These are phyloP conservation scores for Holocentrus rufus DNA, from an alignment of 2,797 vertebrate species.

Conservation along the genomic window DNA sequence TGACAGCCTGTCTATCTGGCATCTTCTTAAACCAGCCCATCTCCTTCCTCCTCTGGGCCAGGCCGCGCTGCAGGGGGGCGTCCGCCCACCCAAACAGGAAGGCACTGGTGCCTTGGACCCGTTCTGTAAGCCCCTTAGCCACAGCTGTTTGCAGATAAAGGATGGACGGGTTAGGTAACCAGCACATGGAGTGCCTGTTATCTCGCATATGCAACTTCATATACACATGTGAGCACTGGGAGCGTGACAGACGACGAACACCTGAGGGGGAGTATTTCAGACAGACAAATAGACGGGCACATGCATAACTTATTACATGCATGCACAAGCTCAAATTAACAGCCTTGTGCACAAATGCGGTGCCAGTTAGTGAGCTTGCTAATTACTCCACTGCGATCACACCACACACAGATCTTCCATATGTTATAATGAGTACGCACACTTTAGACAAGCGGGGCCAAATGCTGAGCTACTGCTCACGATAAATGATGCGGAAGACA, in stretches of 20 bases:
- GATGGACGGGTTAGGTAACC: constrained; percentile 17
- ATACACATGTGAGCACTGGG: constrained; percentile 1
- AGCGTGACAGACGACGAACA: constrained; percentile 47
- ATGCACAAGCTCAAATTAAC: constrained; percentile 19
- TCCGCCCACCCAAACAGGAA: constrained; percentile 87
- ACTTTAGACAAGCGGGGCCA: constrained; percentile 27
- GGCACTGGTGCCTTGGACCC: constrained; percentile 73
- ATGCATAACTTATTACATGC: constrained; percentile 18
- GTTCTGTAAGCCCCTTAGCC: constrained; percentile 74
- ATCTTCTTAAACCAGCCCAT: constrained; percentile 82
- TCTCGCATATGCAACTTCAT: constrained; percentile 15
- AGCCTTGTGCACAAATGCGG: background rate
- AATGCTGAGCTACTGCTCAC: constrained; percentile 41
- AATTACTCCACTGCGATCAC: constrained; percentile 43
- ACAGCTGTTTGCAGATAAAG: constrained; percentile 66
- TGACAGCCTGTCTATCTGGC: constrained; percentile 59
- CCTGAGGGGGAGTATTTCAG: constrained; percentile 31
- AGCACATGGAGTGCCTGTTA: background rate
- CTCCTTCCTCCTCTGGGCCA: constrained; percentile 83
- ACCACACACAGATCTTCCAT: constrained; percentile 34
- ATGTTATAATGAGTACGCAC: constrained; percentile 21
- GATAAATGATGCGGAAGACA: constrained; percentile 31
- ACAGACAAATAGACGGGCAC: constrained; percentile 23
- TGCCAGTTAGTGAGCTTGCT: constrained; percentile 32
- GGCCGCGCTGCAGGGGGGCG: constrained; percentile 69